Base-by-base conservation (phyloP, 37 sponge, comb jelly and placozoan genomes). In the Spongilla lacustris region DNA sequence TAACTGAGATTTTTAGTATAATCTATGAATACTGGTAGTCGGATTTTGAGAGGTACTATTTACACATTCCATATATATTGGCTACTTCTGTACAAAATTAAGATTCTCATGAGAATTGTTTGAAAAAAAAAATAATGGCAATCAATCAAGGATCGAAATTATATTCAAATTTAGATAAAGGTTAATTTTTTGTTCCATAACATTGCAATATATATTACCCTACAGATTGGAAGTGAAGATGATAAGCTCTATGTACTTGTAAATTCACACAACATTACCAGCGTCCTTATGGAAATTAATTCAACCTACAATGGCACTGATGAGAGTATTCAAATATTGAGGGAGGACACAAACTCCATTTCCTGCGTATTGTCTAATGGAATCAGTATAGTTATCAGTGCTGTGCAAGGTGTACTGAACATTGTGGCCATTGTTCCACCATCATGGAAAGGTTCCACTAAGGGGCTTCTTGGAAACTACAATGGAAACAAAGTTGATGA, bases 401-500 rank as follows among this genome's bases (percentile, higher is more conserved):
- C 74, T 30, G 27, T 74, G 41, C 41, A 41, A 23, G 81, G 68
- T 10, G 34, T 84, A 4, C 70, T 88, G 50, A 76, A 74, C 66
- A 73, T 80, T 68, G 85, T 84, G 2, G 11, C 68, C 30, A 67
- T 50, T 58, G 66, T 89, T 5, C 90, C 90, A 37, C 31, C 50
- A 27, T 49, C 69, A n/a, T 83, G 87, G 41, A 74, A 11, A 32
- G 81, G 81, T 11, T 32, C 38, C 14, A 89, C 90, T 28, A 48
- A 80, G 25, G 95, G 95, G n/a, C 73, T 95, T 14, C 36, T 95
- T 19, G 95, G 95, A 21, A 86, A 91, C 69, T 92, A 75, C 73
- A 89, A 95, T 83, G 92, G 81, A n/a, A 69, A 89, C 41, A 71
- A 17, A 12, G 69, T 66, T 5, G 90, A 95, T 83, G 95, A 95